Conservation (phyloP, 1,140 invertebrate species). For the Pogonus chalceus region DNA sequence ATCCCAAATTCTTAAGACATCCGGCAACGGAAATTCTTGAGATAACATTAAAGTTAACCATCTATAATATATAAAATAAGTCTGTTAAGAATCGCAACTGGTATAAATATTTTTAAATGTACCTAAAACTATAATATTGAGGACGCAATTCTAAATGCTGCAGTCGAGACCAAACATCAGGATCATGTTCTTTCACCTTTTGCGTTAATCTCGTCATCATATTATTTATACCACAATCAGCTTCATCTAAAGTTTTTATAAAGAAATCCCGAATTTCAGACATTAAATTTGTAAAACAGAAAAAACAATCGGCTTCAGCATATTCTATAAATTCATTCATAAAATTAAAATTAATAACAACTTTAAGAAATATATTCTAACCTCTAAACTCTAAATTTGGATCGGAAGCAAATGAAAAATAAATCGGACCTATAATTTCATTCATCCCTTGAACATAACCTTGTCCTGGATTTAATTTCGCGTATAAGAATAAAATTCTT, state of each 20-base stretch:
- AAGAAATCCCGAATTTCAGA: slow-evolving; percentile 95
- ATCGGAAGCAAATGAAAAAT: slow-evolving; percentile 92
- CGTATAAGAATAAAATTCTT: slow-evolving; percentile 92
- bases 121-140: slow-evolving; percentile 92
- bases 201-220: slow-evolving; percentile 73
- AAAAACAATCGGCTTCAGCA: slow-evolving; percentile 96
- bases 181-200: slow-evolving; percentile 67
- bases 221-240: slow-evolving; percentile 76
- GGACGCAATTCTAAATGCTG: slow-evolving; percentile 78
- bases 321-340: slow-evolving; percentile 53
- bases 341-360: slow-evolving; percentile 7
- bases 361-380: slow-evolving; percentile 32
- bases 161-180: slow-evolving; percentile 62
- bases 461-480: slow-evolving; percentile 95
- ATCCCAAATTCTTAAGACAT: slow-evolving; percentile 94
- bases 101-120: slow-evolving; percentile 12
- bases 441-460: slow-evolving; percentile 99
- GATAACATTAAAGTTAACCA: slow-evolving; percentile 95
- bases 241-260: slow-evolving; percentile 89
- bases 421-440: slow-evolving; percentile 97
- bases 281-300: slow-evolving; percentile 96
- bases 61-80: slow-evolving; percentile 39
- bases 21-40: slow-evolving; percentile 94
- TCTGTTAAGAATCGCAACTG: background rate
- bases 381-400: slow-evolving; percentile 69